Conservation (phyloP, 2,113 vertebrate species). For the Chaetops frenatus region DNA sequence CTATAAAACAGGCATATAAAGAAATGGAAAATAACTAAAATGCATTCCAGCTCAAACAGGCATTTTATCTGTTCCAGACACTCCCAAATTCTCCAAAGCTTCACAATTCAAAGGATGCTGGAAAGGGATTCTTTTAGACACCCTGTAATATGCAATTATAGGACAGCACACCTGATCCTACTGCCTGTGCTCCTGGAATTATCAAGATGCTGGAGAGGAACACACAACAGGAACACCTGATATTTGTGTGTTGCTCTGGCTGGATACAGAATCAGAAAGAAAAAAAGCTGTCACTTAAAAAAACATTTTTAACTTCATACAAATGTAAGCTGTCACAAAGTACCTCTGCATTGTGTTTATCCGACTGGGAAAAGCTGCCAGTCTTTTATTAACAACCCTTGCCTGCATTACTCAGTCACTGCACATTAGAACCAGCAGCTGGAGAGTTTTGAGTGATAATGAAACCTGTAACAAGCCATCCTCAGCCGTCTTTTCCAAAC, state of each 20-base stretch:
- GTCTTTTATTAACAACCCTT: slow-evolving; percentile 75
- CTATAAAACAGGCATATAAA: not conserved
- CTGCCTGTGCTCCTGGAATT: not conserved
- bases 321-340: slow-evolving; percentile 66
- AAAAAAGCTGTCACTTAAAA: not conserved
- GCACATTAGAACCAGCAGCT: slow-evolving; percentile 80
- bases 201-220: not conserved
- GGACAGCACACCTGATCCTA: not conserved
- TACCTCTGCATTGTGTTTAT: slow-evolving; percentile 57
- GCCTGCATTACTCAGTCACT: slow-evolving; percentile 75
- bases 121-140: not conserved
- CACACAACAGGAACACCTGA: not conserved
- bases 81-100: not conserved
- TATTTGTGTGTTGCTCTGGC: slow-evolving; percentile 3
- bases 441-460: slow-evolving; percentile 84
- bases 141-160: not conserved
- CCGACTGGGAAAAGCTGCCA: slow-evolving; percentile 62
- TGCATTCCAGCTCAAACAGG: not conserved
- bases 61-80: not conserved
- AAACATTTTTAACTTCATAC: slow-evolving; percentile 32
- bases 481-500: slow-evolving; percentile 77
- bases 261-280: not conserved
- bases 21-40: not conserved
- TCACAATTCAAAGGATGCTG: not conserved
- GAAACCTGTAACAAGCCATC: slow-evolving; percentile 84